Evolutionary conservation across 2,113 vertebrate species (phyloP).

Genomic region (Scalopus aquaticus): DNA sequence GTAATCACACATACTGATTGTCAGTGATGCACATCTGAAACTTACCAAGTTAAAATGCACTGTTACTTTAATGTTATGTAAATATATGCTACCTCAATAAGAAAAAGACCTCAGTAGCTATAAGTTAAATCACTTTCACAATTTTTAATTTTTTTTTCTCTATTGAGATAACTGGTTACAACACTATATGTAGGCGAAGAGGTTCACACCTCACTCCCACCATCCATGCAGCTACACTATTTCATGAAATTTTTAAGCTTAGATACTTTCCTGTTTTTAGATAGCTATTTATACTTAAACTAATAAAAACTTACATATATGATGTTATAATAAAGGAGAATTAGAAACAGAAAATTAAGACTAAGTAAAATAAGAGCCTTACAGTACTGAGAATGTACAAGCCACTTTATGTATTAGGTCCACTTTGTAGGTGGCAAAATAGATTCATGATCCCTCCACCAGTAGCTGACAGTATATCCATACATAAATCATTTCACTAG

Average conservation of each 20-base stretch:
- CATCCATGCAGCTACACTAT: neutral
- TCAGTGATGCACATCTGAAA: too few relatives aligned
- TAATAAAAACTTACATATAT: neutral
- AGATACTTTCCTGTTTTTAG: neutral
- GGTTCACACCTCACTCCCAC: too few relatives aligned
- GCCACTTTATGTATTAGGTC: neutral
- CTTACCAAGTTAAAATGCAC: too few relatives aligned
- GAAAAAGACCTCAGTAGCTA: too few relatives aligned
- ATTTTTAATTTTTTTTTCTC: too few relatives aligned
- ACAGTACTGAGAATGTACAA: neutral
- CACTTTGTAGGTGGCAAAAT: neutral
- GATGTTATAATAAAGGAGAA: neutral
- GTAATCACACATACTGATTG: too few relatives aligned
- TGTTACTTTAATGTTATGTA: too few relatives aligned
- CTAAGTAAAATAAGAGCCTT: neutral
- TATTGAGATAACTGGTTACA: too few relatives aligned
- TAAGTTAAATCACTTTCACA: neutral
- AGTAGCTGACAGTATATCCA: neutral
- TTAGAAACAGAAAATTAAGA: conserved; percentile 1
- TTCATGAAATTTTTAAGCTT: neutral
- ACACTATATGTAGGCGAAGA: too few relatives aligned
- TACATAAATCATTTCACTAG: neutral
- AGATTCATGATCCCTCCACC: neutral
- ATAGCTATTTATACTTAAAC: neutral
- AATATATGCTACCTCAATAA: too few relatives aligned